phyloP scores from a whole-genome alignment of 2,797 vertebrate species.

The Bucorvus abyssinicus region DNA sequence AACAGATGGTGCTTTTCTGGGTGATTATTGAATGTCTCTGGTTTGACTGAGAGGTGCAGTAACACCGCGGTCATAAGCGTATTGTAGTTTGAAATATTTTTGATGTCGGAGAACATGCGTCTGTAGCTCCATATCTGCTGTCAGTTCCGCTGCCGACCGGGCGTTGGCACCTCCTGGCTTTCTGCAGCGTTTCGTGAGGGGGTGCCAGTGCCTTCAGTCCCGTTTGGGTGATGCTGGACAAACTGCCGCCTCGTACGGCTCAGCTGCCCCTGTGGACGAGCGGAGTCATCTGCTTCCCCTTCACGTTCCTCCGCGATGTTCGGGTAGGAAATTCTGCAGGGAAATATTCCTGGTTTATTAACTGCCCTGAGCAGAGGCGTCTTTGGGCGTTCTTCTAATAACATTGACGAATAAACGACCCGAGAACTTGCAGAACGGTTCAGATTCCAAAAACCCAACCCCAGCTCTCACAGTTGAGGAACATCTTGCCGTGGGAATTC shows the following conservation, averaged over 20 bases:
- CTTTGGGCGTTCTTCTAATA: neutral
- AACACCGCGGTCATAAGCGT: neutral
- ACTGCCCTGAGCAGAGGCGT: neutral
- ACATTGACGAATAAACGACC: neutral
- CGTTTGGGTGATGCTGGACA: neutral
- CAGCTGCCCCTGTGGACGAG: fast-evolving
- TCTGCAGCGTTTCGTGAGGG: fast-evolving
- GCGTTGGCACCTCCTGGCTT: neutral
- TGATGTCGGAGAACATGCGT: fast-evolving
- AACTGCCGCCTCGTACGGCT: fast-evolving
- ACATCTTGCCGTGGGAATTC: neutral
- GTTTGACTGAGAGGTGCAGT: conserved; percentile 56
- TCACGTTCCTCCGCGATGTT: fast-evolving
- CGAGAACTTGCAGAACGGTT: neutral
- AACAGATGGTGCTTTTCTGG: conserved; percentile 78
- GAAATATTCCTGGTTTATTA: neutral
- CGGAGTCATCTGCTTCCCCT: neutral
- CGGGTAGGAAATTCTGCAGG: neutral
- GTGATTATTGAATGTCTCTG: conserved; percentile 66
- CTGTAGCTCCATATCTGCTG: neutral
- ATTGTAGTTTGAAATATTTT: neutral
- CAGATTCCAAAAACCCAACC: neutral
- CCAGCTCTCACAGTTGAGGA: neutral
- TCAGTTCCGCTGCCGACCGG: fast-evolving
- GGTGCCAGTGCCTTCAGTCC: fast-evolving